Evolutionary conservation across 2,888 invertebrate genomes (phyloP).

Genomic region (Lysandra coridon): DNA sequence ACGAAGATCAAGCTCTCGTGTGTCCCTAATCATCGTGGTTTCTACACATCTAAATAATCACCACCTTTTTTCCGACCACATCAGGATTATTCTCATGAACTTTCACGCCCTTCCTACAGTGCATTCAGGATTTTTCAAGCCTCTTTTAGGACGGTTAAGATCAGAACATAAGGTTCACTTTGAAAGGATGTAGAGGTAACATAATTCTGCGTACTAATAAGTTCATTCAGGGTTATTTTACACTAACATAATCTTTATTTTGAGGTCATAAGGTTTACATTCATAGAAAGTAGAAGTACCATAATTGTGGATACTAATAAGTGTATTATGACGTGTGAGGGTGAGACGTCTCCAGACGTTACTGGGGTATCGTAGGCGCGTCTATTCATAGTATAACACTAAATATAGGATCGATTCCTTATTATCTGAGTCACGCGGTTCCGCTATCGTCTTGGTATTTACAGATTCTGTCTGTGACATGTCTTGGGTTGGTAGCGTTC

Average conservation of each 20-base stretch:
- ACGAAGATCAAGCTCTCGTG: neutral
- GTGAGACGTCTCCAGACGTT: constrained; percentile 35
- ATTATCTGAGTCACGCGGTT: constrained; percentile 73
- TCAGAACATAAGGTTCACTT: neutral
- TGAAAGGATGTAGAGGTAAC: neutral
- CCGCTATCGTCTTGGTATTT: constrained; percentile 52
- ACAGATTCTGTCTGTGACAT: constrained; percentile 30
- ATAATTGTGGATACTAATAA: neutral
- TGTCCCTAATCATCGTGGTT: neutral
- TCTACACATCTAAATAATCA: neutral
- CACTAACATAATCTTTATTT: neutral
- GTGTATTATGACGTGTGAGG: constrained; percentile 21
- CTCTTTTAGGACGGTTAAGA: neutral
- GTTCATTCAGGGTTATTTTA: neutral
- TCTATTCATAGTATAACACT: constrained; percentile 78
- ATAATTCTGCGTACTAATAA: neutral
- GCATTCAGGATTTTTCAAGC: neutral
- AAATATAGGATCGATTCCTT: constrained; percentile 77
- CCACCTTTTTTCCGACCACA: neutral
- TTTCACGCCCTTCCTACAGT: neutral
- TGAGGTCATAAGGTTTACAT: neutral
- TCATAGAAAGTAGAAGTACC: neutral
- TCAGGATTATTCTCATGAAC: neutral
- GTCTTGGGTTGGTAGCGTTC: neutral
- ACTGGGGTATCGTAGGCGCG: constrained; percentile 66